Base-by-base conservation (phyloP, 2,888 invertebrate genomes). In the Amiota minor region DNA sequence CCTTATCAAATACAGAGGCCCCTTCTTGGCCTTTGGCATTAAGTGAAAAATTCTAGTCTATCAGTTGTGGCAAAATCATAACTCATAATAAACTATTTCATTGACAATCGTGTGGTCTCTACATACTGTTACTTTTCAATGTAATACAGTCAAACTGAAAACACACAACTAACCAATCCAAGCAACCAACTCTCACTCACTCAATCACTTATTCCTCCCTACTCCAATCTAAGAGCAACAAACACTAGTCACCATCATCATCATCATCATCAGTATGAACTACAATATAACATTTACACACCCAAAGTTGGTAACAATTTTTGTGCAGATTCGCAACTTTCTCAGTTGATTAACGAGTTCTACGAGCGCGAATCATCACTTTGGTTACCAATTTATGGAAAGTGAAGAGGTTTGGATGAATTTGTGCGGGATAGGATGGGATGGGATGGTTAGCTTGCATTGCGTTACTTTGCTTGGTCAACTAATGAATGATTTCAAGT, bases 261-360 rank as follows among this genome's bases (percentile, higher is more conserved):
- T 14, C 18, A 65, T 10, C 12, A 65, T 2, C 9, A 46, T 0
- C n/a, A 10, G 14, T 9, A 46, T n/a, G n/a, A n/a, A n/a, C n/a
- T n/a, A 46, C 14, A 47, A 9, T 47, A 9, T 47, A 65, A 16
- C 47, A 12, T n/a, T 16, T 45, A 35, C 64, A 12, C 16, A 23
- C 45, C 35, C n/a, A n/a, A n/a, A 62, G 23, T 62, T 35, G 35
- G 62, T n/a, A 23, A 11, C 50, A 16, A 62, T 62, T 62, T 62
- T 62, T 45, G 67, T 55, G 78, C 78, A 84, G 87, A 85, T 88
- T 87, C 59, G 78, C 78, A 84, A 87, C 86, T 88, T 87, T 87
- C 88, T 86, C 85, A 81, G 79, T 85, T 86, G 87, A 87, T 83
- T 86, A 82, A 84, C 86, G 78, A 84, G 86, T 88, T 85, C 85